Evolutionary conservation across 2,797 vertebrate genomes (phyloP), one percentile per base, ranked within the genome.

Genomic region (Pseudochaenichthys georgianus): DNA sequence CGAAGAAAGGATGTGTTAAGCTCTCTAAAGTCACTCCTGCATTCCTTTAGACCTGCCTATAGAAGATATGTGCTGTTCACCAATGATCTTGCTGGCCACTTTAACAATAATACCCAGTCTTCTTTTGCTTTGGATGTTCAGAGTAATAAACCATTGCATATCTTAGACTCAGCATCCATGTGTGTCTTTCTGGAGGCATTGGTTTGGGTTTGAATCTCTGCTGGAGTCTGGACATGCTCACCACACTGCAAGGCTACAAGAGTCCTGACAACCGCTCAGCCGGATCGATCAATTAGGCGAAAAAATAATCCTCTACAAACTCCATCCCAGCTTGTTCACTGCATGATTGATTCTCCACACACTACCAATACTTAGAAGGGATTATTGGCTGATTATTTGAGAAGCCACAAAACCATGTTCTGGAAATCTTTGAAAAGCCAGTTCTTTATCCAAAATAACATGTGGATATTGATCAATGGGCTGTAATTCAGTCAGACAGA

Each of bases 221-320:
- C 72, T 58, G 75, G 84, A 82, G 80, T 51, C 73, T 71, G 77
- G 19, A 55, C 52, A 31, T 12, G 68, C 70, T 59, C 10, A 42
- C 48, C 9, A 55, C 79, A 52, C 48, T 70, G 1, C 17, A 9
- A 58, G 65, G 66, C 83, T 69, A 53, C 86, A 77, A 86, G 86
- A 87, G 91, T 84, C 75, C 83, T 47, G 63, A 78, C 77, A 78
- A 55, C 75, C 78, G 51, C 73, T 21, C 51, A 15, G 78, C 28
- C 78, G 47, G 83, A 88, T 87, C 75, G 65, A 86, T 87, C 86
- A 82, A 81, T 93, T 88, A 89, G 80, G 75, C 46, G 77, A 78
- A 77, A 81, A 83, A 83, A 88, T 89, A 80, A 81, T 82, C 69
- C 70, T 68, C 61, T 13, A 52, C 71, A 74, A 70, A 59, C 58